Conservation (phyloP, 2,888 invertebrate genomes). For the Anoplius nigerrimus region DNA sequence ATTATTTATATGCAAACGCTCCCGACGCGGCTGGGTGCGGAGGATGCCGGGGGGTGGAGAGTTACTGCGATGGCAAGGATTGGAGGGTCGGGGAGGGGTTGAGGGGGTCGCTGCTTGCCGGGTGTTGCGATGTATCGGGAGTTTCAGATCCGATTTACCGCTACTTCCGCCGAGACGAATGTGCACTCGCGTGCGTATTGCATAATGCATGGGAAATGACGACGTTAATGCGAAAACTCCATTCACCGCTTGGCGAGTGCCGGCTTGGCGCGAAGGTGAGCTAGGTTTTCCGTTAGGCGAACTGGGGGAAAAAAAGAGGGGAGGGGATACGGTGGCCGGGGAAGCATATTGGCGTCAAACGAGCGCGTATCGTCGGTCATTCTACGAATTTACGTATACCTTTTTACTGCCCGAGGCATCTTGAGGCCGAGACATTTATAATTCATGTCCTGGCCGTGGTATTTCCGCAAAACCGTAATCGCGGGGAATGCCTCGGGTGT, state of each 20-base stretch:
- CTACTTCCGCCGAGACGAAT: constrained; percentile 50
- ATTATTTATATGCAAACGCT: constrained; percentile 67
- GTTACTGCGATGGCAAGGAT: constrained; percentile 10
- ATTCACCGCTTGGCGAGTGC: constrained; percentile 35
- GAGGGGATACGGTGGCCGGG: not conserved
- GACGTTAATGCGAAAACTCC: constrained; percentile 59
- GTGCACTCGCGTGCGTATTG: constrained; percentile 43
- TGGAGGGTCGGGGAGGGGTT: constrained; percentile 16
- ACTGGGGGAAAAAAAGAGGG: not conserved
- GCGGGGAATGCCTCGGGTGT: no score
- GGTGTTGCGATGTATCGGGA: constrained; percentile 46
- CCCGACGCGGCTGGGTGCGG: not conserved
- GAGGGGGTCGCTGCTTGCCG: constrained; percentile 17
- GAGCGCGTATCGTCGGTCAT: not conserved
- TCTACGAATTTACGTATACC: no score
- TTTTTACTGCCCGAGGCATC: no score
- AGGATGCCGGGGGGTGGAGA: not conserved
- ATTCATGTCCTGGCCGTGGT: no score
- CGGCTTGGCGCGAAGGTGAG: constrained; percentile 24
- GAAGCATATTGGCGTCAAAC: not conserved
- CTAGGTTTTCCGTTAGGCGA: not conserved
- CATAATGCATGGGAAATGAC: constrained; percentile 61
- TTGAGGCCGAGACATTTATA: no score
- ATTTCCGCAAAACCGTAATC: no score
- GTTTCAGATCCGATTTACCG: constrained; percentile 62